Conservation (phyloP, 2,113 vertebrate species). For the Seriola aureovittata region DNA sequence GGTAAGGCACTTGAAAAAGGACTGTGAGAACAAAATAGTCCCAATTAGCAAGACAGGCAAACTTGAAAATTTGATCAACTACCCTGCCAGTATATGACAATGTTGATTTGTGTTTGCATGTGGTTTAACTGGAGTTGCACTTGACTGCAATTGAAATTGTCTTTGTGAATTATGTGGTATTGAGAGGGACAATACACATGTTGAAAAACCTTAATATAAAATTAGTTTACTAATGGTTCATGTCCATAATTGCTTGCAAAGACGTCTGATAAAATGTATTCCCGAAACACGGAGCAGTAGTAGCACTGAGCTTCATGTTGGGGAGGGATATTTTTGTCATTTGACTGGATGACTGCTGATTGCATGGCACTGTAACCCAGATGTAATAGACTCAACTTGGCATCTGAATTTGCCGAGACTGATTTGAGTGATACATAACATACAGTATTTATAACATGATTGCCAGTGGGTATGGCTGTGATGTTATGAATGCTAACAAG, state of each 20-base stretch:
- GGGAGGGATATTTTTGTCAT: neutral
- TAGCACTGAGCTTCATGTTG: neutral
- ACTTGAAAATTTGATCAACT: neutral
- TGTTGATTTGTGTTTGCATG: slow-evolving; percentile 92
- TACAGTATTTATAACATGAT: slow-evolving; percentile 35
- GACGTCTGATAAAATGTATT: neutral
- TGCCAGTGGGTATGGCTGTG: slow-evolving; percentile 43
- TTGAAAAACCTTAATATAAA: neutral
- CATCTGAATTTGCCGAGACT: neutral
- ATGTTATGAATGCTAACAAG: slow-evolving; percentile 71
- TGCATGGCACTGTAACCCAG: neutral
- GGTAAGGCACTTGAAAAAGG: slow-evolving; percentile 84
- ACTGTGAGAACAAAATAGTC: slow-evolving; percentile 7
- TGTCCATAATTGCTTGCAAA: neutral
- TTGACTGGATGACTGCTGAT: slow-evolving; percentile 12
- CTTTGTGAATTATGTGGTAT: slow-evolving; percentile 64
- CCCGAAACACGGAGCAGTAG: neutral
- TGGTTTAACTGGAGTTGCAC: slow-evolving; percentile 88
- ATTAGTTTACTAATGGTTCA: neutral
- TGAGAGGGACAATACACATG: slow-evolving; percentile 78
- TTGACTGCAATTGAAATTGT: slow-evolving; percentile 89
- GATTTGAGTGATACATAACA: slow-evolving; percentile 20
- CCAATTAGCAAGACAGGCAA: neutral
- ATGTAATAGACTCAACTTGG: neutral
- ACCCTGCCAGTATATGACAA: slow-evolving; percentile 37